Evolutionary conservation across 2,888 invertebrate species (phyloP), one percentile per base, ranked within the genome.

Genomic region (Pogonocherus hispidulus): DNA sequence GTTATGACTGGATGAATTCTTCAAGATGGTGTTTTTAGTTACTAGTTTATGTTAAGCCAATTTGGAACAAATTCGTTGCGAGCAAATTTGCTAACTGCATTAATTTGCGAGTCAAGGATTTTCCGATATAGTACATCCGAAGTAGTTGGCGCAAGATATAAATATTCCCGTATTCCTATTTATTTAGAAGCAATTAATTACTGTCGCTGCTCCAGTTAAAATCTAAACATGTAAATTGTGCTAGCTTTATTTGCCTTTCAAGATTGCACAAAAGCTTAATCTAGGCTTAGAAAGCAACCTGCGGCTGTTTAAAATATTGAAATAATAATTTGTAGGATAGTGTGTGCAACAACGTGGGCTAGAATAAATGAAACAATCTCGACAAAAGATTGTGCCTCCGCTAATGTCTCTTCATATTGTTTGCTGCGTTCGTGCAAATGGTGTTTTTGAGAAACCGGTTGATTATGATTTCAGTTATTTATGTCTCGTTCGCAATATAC

Each of bases 291-390:
- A 56, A 54, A 47, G 59, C 22, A 52, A 60, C 70, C 67, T 63
- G 54, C 41, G 62, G 67, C 46, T 59, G 65, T 63, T 65, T 70
- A 66, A 70, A 70, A 63, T 70, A 70, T 66, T 67, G 66, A 70
- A 66, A 66, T 66, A 67, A 67, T 66, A 67, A 67, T 70, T 67
- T 66, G 9, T 27, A 76, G 79, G 67, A 75, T 79, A 81, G 80
- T 81, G 80, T 82, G 81, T 80, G 8, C 8, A 32, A 32, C 32
- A 32, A 8, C 11, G 8, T 11, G 32, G 32, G 8, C 9, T 32
- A 11, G 32, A 32, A n/a, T n/a, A n/a, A n/a, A n/a, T n/a, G 41
- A n/a, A 14, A 14, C 41, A n/a, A 16, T 41, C 41, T 41, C 41
- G 41, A 41, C 41, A 16, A 41, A 41, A 41, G 11, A 41, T 16